These are phyloP conservation scores for Atlantisia rogersi DNA, from an alignment of 2,113 vertebrate species.

Conservation along the genomic window DNA sequence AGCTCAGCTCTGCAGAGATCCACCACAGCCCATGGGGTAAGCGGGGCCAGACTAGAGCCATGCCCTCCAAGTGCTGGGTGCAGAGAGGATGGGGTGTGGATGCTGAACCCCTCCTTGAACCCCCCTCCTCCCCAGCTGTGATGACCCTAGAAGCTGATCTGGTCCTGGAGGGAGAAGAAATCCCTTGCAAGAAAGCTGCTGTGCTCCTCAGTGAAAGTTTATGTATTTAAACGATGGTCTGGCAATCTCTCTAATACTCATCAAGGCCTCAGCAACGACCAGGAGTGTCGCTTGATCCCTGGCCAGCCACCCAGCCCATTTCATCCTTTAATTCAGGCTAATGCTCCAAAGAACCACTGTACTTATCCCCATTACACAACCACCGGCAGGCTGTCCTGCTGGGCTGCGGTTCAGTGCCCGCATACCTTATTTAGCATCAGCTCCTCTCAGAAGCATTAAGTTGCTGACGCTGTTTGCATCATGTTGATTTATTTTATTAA, in stretches of 20 bases:
- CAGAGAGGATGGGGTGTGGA: neutral
- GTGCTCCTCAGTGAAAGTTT: neutral
- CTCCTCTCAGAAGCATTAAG: neutral
- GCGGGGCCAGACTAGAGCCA: neutral
- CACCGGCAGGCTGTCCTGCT: neutral
- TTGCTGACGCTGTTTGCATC: neutral
- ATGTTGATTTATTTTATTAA: neutral
- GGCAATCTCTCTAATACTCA: neutral
- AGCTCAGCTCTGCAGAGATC: neutral
- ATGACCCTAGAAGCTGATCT: neutral
- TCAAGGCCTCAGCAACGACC: neutral
- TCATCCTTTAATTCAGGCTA: conserved; percentile 63
- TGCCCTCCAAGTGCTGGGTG: neutral
- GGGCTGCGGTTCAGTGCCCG: neutral
- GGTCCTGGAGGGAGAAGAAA: neutral
- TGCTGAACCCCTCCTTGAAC: neutral
- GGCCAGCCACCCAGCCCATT: neutral
- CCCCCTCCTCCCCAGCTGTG: rapidly evolving
- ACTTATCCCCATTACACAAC: conserved; percentile 47
- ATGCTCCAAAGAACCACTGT: conserved; percentile 27
- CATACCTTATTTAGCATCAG: neutral
- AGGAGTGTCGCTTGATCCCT: neutral
- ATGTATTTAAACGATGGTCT: neutral
- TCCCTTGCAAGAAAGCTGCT: neutral
- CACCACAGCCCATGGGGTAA: neutral